phyloP scores from a whole-genome alignment of 1,140 invertebrate genomes.

The Lucilia sericata region DNA sequence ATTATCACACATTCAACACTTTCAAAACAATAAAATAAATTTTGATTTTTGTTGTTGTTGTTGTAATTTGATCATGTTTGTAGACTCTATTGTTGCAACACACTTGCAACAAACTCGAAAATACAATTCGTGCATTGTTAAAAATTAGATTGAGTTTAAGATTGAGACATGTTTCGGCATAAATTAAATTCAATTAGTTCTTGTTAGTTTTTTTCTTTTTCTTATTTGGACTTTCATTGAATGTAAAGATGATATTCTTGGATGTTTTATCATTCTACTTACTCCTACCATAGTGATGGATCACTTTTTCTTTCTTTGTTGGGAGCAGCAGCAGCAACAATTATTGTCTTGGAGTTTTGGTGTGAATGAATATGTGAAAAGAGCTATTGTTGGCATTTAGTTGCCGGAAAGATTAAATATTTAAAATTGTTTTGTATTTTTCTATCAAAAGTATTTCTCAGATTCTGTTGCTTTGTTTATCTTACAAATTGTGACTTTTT shows the following conservation, averaged over 20 bases:
- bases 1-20: not conserved
- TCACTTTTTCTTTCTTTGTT: not conserved
- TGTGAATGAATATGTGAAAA: not conserved
- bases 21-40: not conserved
- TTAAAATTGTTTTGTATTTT: not conserved
- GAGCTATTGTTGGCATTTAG: not conserved
- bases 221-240: not conserved
- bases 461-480: not conserved
- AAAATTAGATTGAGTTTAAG: conserved; percentile 17
- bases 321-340: not conserved
- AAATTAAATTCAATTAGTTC: not conserved
- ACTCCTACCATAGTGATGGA: not conserved
- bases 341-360: not conserved
- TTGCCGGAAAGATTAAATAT: conserved; percentile 6
- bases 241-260: not conserved
- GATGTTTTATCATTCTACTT: too few species aligned
- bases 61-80: not conserved
- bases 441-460: too few species aligned
- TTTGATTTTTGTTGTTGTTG: not conserved
- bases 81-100: not conserved
- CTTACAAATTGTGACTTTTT: not conserved
- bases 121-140: not conserved
- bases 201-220: not conserved
- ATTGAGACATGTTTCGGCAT: conserved; percentile 8
- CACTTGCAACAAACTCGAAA: not conserved